These are phyloP conservation scores for Oxyruncus cristatus DNA, from an alignment of 2,113 vertebrate genomes.

Conservation along the genomic window DNA sequence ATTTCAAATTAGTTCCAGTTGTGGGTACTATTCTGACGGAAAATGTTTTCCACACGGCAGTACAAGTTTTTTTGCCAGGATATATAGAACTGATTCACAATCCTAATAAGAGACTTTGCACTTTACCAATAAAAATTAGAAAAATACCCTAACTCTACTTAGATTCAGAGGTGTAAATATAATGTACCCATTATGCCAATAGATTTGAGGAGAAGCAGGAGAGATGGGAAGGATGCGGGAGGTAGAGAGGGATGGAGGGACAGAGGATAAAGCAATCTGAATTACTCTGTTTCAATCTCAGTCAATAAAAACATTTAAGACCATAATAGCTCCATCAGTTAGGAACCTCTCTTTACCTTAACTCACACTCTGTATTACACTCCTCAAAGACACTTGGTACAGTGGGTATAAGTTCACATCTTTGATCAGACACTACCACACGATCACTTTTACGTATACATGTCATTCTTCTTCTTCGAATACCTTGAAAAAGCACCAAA, in stretches of 20 bases:
- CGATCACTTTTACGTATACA: slow-evolving; percentile 88
- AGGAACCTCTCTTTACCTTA: slow-evolving; percentile 79
- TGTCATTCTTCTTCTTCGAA: slow-evolving; percentile 75
- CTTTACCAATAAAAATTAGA: background rate
- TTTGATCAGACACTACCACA: slow-evolving; percentile 85
- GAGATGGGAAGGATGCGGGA: background rate
- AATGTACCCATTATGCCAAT: background rate
- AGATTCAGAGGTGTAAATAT: background rate
- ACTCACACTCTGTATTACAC: slow-evolving; percentile 91
- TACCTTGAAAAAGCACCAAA: slow-evolving; percentile 58
- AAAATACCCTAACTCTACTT: background rate
- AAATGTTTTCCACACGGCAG: background rate
- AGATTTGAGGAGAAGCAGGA: background rate
- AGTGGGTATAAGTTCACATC: slow-evolving; percentile 81
- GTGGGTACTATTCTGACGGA: background rate
- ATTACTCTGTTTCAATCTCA: background rate
- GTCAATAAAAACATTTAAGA: background rate
- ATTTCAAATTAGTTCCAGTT: background rate
- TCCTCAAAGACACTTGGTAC: slow-evolving; percentile 75
- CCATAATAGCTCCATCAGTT: background rate
- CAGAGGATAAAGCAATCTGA: background rate
- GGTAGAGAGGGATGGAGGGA: background rate
- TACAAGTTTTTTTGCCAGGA: background rate
- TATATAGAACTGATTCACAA: background rate
- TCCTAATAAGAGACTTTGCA: background rate